Base-by-base conservation (phyloP, 1,140 invertebrate species). In the Rhagoletis pomonella region DNA sequence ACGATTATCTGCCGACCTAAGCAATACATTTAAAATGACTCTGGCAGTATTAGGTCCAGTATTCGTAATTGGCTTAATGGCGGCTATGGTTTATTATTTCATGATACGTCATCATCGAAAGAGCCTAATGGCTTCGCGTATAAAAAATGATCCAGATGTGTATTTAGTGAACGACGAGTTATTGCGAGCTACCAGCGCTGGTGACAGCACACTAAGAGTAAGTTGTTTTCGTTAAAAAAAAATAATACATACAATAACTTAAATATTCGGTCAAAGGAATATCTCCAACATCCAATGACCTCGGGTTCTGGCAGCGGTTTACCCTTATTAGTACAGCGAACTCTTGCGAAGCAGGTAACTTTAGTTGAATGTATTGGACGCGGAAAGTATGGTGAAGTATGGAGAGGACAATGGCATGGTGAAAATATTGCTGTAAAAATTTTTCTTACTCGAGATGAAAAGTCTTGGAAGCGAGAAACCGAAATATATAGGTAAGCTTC, bases 361-460 rank as follows among this genome's bases (percentile, higher is more conserved):
- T 93, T 97, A 10, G 93, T 95, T 4, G 96, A 97, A 88, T 96
- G 96, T 90, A 97, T 99, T 87, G 97, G 97, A 2, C 97, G 96
- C 90, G 97, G 97, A 1, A 95, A 97, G 77, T 97, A 96, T 91
- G 97, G 97, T 0, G 97, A 98, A 93, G 97, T 99, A 0, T 98
- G 97, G 97, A 94, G 96, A 81, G 97, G 97, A 4, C 94, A 96
- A 47, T 98, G 97, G 96, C 96, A 97, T 89, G 97, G 97, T 10
- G 97, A 98, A 91, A 96, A 94, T 93, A 97, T 98, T 5, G 98
- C 98, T 73, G 97, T 98, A 0, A 98, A 98, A 92, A 98, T 98
- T 89, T 98, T 98, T 92, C 97, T 96, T 85, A 97, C 97, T n/a
- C 94, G 96, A 86, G 97, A 98, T 91, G 97, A 98, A 93, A 95